A percentile compares a stretch with the other conserved stretches of the same genome.
These are phyloP conservation scores for roundworm (Caenorhabditis elegans) DNA, from an alignment of 1,140 invertebrate species.

Conservation along the genomic window DNA sequence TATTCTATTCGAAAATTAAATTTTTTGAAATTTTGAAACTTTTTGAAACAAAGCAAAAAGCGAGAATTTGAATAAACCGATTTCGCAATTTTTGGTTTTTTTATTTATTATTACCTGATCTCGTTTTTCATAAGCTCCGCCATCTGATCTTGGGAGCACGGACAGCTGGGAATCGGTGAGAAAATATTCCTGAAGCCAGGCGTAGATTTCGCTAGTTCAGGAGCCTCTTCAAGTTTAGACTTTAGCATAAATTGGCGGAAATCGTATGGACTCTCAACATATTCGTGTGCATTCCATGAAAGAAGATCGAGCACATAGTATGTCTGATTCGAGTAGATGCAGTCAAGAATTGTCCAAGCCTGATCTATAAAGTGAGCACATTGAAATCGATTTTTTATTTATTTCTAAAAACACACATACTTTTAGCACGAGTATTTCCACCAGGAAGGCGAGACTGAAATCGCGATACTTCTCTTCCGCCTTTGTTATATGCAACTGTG, in stretches of 20 bases:
- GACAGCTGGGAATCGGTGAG: conserved; percentile 68
- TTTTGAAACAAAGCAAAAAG: conserved; percentile 3
- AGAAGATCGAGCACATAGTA: conserved; percentile 81
- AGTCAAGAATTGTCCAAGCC: background rate
- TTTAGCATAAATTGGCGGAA: conserved; percentile 43
- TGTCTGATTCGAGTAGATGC: conserved; percentile 53
- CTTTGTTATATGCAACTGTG: conserved; percentile 76
- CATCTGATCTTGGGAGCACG: conserved; percentile 66
- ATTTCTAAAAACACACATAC: background rate
- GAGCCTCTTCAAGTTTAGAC: conserved; percentile 24
- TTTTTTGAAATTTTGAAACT: background rate
- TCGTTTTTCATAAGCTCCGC: conserved; percentile 41
- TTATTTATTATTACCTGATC: background rate
- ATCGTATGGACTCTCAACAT: conserved; percentile 67
- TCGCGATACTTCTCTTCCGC: conserved; percentile 72
- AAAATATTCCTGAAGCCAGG: conserved; percentile 67
- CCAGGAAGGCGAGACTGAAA: conserved; percentile 77
- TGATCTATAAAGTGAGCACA: background rate
- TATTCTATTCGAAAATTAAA: background rate
- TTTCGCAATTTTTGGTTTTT: background rate
- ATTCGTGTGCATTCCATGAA: conserved; percentile 74
- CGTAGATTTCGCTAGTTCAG: background rate
- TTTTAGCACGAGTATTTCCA: background rate
- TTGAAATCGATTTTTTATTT: background rate
- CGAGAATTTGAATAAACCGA: no score